phyloP scores from a whole-genome alignment of 1,140 invertebrate genomes.

The Ostrea edulis region DNA sequence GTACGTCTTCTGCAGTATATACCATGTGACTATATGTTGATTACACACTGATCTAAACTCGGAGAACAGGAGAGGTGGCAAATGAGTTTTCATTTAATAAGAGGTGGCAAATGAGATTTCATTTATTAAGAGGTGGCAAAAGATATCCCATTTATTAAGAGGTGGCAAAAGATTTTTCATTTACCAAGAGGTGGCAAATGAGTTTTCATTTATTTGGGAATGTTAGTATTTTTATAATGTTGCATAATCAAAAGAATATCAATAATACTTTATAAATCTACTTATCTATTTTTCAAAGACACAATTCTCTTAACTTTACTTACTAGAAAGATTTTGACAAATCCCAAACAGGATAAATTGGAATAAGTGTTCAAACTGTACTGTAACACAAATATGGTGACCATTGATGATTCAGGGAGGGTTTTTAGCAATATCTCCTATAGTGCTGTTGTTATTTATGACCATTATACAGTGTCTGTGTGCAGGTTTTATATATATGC shows the following conservation, averaged over 20 bases:
- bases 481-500: constrained; percentile 27
- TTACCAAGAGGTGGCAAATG: too few species aligned
- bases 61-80: too few species aligned
- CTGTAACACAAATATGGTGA: not conserved
- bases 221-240: not conserved
- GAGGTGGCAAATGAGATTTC: too few species aligned
- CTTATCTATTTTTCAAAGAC: not conserved
- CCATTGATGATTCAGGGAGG: not conserved
- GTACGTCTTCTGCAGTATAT: too few species aligned
- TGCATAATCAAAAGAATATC: not conserved
- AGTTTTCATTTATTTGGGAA: too few species aligned
- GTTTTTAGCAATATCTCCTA: not conserved
- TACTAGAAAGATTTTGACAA: not conserved
- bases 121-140: too few species aligned
- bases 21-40: too few species aligned
- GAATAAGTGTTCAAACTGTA: not conserved
- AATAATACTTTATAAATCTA: not conserved
- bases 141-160: too few species aligned
- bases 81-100: too few species aligned
- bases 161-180: too few species aligned
- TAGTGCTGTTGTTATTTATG: constrained; percentile 7
- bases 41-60: too few species aligned
- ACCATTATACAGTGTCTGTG: not conserved
- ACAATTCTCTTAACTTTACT: too few species aligned
- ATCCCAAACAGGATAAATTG: not conserved